These are phyloP conservation scores for Oncorhynchus kisutch DNA, from an alignment of 2,113 vertebrate species.

Conservation along the genomic window DNA sequence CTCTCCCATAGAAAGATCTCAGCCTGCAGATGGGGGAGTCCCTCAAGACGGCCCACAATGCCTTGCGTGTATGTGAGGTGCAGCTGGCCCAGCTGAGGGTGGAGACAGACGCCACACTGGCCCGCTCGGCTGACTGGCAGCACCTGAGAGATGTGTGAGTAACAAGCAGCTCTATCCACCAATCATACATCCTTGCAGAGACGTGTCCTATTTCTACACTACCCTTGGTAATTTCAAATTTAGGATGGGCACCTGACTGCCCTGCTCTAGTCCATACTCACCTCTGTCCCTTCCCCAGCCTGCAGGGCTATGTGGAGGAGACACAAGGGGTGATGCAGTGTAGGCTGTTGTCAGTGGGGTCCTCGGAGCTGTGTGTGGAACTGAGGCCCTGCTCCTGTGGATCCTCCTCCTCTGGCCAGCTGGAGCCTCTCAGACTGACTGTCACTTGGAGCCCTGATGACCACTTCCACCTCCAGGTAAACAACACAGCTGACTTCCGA, in stretches of 20 bases:
- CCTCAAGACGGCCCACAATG: slow-evolving; percentile 55
- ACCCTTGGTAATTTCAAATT: not conserved
- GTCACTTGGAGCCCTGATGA: slow-evolving; percentile 55
- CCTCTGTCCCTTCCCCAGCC: slow-evolving; percentile 39
- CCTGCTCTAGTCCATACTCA: too few species aligned
- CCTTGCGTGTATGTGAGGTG: slow-evolving; percentile 50
- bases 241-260: not conserved
- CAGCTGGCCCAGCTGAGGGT: slow-evolving; percentile 49
- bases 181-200: not conserved
- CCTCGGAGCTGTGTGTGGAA: slow-evolving; percentile 63
- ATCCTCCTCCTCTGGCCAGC: slow-evolving; percentile 19
- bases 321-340: slow-evolving; percentile 50
- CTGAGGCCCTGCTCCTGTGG: slow-evolving; percentile 47
- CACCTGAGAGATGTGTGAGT: slow-evolving; percentile 61
- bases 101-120: slow-evolving; percentile 24
- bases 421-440: slow-evolving; percentile 56
- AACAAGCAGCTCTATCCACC: not conserved
- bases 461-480: slow-evolving; percentile 67
- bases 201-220: too few species aligned
- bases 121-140: slow-evolving; percentile 47
- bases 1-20: slow-evolving; percentile 51
- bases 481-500: not conserved
- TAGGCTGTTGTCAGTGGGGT: slow-evolving; percentile 52
- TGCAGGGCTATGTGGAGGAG: slow-evolving; percentile 42
- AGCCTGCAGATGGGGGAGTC: slow-evolving; percentile 43